Evolutionary conservation across 2,888 invertebrate genomes (phyloP), one percentile per base, ranked within the genome.

Genomic region (Rhynchonema sp.): DNA sequence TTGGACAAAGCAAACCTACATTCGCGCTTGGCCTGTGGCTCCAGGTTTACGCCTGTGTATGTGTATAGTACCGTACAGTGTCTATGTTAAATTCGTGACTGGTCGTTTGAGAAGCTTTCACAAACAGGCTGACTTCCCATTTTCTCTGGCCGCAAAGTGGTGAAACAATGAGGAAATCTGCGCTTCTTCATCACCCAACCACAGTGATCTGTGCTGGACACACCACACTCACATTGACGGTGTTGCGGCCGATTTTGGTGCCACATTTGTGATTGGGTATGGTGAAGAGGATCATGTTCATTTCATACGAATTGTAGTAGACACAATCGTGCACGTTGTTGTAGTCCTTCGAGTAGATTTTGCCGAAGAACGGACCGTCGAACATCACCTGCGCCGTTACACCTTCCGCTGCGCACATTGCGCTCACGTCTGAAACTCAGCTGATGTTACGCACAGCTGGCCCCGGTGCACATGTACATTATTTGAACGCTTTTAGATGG

Each of bases 231-330:
- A 71, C 70, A 65, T 71, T 69, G 53, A 66, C 57, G 17, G 67
- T 64, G 23, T 69, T 68, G 38, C 67, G 62, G 27, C 65, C 65
- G 20, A 69, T 54, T 54, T 64, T 64, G 2, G 71, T 71, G 30
- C 71, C 71, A 61, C 71, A 71, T n/a, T 66, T 64, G 61, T 66
- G 65, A n/a, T 67, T 66, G 23, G 71, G 71, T 63, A 71, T 70
- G 9, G 69, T 68, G 60, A 71, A 71, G 29, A 71, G 65, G 3
- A 71, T 38, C 27, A 67, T 69, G 57, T 68, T 65, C 58, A 66
- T 64, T 57, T 66, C 65, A 53, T 66, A 58, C 53, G 63, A 64
- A 59, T 70, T 70, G 65, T 68, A 71, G 61, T 71, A 71, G 59
- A 71, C 63, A 59, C 71, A 71, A 30, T 70, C 68, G 59, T 67